Evolutionary conservation across 1,140 invertebrate species (phyloP), one percentile per base, ranked within the genome.

Genomic region (Agrilus planipennis): DNA sequence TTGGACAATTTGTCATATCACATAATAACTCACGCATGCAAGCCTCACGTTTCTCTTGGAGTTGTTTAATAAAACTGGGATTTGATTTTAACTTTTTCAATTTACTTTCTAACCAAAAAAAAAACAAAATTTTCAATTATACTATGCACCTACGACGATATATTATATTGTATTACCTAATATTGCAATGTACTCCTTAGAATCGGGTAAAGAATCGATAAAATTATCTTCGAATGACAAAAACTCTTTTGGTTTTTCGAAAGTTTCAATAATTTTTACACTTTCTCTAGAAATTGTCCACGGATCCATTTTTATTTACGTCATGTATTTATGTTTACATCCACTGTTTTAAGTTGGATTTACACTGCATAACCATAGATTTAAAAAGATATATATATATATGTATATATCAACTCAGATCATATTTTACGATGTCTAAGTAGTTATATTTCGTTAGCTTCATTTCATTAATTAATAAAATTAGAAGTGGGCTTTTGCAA

Each of bases 51-150:
- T 68, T 68, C 16, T 60, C 58, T n/a, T 53, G 44, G 16, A 71
- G 45, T 31, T 68, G 67, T 34, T 62, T 53, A n/a, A 71, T 32
- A 9, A 69, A 39, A 41, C 64, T 63, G 6, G 60, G 53, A 21
- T 67, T 61, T 25, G 58, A 60, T 46, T 68, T 64, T 1, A 71
- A 50, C 47, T 65, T 63, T 10, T 57, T 42, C 25, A 71, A 46
- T 59, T 67, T 68, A n/a, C 54, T 53, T 50, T 71, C 68, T 71
- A 22, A 25, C n/a, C n/a, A n/a, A n/a, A n/a, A n/a, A n/a, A n/a
- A n/a, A 46, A 46, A 39, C 4, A 9, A n/a, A 28, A 40, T 32
- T 39, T 10, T 19, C 34, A 27, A 14, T 38, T 18, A 6, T 17
- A 15, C 28, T 3, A 21, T 18, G 17, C 16, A 31, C 17, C 6